Conservation (phyloP, 2,888 invertebrate species). For the Stenodera caucasica region DNA sequence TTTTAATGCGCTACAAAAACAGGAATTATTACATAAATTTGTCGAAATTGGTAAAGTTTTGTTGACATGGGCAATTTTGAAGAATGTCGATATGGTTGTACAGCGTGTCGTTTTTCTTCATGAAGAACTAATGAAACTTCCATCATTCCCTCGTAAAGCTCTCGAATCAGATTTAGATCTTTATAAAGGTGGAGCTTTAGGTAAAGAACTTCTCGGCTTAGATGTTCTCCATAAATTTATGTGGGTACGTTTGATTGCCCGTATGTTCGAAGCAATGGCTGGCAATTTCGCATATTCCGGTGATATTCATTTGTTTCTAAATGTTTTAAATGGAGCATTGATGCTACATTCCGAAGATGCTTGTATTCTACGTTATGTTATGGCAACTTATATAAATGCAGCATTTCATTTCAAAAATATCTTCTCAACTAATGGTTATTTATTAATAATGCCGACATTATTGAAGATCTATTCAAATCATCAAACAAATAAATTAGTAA, state of each 20-base stretch:
- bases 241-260: constrained; percentile 95
- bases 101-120: constrained; percentile 98
- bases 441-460: constrained; percentile 96
- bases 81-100: constrained; percentile 93
- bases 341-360: constrained; percentile 97
- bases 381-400: constrained; percentile 97
- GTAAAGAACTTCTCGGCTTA: constrained; percentile 72
- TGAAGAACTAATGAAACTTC: constrained; percentile 97
- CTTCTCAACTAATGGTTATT: constrained; percentile 95
- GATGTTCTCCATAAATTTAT: constrained; percentile 98
- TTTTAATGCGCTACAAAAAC: constrained; percentile 83
- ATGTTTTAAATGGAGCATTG: constrained; percentile 95
- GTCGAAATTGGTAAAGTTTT: constrained; percentile 96
- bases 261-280: constrained; percentile 98
- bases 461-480: constrained; percentile 96
- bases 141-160: constrained; percentile 97
- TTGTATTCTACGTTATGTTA: constrained; percentile 90
- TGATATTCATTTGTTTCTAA: constrained; percentile 96
- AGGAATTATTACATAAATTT: constrained; percentile 90
- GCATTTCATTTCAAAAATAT: constrained; percentile 98
- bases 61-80: constrained; percentile 87
- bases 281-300: constrained; percentile 96
- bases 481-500: constrained; percentile 94
- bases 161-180: constrained; percentile 94
- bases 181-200: constrained; percentile 86